A percentile compares a stretch with the other conserved stretches of the same genome.
These are phyloP conservation scores for Melanotaenia pygmaea DNA, from an alignment of 2,797 vertebrate species.

Conservation along the genomic window DNA sequence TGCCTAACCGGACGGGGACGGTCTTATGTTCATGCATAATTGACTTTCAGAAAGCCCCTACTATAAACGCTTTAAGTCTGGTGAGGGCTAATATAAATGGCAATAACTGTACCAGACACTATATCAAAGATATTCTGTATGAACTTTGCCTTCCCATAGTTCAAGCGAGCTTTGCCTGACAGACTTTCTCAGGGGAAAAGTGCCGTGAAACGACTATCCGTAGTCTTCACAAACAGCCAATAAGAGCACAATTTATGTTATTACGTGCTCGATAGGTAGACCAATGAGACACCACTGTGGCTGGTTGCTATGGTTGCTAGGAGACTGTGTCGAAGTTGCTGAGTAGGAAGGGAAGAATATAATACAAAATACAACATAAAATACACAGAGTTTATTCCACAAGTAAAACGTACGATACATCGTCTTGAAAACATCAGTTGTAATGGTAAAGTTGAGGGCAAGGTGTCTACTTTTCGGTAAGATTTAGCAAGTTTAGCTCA, in stretches of 20 bases:
- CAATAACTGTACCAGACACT: not conserved
- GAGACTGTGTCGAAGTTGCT: conserved; percentile 69
- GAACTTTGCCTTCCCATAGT: not conserved
- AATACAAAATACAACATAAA: not conserved
- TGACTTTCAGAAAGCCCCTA: not conserved
- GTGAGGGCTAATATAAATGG: not conserved
- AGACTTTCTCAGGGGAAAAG: rapidly evolving
- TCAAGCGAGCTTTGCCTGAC: not conserved
- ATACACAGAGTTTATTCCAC: not conserved
- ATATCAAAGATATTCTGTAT: not conserved
- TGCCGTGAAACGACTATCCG: rapidly evolving
- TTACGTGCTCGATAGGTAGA: not conserved
- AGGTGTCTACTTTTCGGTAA: conserved; percentile 82
- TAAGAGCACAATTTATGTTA: conserved; percentile 7
- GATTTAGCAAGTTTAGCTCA: conserved; percentile 1
- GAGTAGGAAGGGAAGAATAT: conserved; percentile 9
- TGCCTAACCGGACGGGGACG: rapidly evolving
- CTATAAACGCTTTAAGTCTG: not conserved
- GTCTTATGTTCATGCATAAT: not conserved
- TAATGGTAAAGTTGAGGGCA: conserved; percentile 84
- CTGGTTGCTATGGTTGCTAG: conserved; percentile 81
- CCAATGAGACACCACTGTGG: conserved; percentile 53
- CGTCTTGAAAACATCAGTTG: not conserved
- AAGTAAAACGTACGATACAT: not conserved
- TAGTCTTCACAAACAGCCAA: conserved; percentile 61